Base-by-base conservation (phyloP, 92 coral and sea anemone species). In the Umimayanthus kanabou region DNA sequence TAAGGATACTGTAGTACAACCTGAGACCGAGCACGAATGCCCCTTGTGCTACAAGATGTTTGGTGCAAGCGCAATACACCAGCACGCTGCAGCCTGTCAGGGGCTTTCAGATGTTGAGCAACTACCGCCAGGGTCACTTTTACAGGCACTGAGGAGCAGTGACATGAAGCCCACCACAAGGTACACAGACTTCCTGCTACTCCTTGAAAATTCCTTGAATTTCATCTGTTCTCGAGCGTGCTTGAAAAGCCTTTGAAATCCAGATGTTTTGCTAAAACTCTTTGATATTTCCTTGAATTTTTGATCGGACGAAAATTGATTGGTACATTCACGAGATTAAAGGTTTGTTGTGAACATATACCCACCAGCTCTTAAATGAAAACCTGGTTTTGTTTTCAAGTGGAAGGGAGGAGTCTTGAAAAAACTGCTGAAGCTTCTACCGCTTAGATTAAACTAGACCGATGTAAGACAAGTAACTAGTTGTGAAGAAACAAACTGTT, bases 11-110 rank as follows among this genome's bases (percentile, higher is more conserved):
- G 42, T 23, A 30, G 7, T 61, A 18, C 45, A 29, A 57, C 50
- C 65, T 16, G 85, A 33, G 73, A 61, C 72, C 25, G 39, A 83
- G 58, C 87, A 26, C 2, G 87, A 83, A 23, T 83, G 87, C 47
- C 87, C 87, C 66, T n/a, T 83, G 61, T 83, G 87, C 77, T 83
- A 70, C 78, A 83, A 69, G 73, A 83, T 65, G 87, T 83, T 83
- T 50, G 28, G 87, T 83, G 61, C 3, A 70, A 71, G 61, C 13
- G 87, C 45, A 28, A 83, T 83, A 49, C 8, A 40, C 3, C 77
- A 16, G 40, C 87, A 83, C n/a, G 87, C 87, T 45, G 87, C 87
- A 11, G 77, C 28, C 26, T 83, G 87, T 49, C 15, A 83, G 70
- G 87, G 87, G 2, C 66, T 30, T 15, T 37, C 87, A 47, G 37